A percentile compares a stretch with the other conserved stretches of the same genome.
Conservation (phyloP, 2,888 invertebrate species). For the Ypsolopha scabrella region DNA sequence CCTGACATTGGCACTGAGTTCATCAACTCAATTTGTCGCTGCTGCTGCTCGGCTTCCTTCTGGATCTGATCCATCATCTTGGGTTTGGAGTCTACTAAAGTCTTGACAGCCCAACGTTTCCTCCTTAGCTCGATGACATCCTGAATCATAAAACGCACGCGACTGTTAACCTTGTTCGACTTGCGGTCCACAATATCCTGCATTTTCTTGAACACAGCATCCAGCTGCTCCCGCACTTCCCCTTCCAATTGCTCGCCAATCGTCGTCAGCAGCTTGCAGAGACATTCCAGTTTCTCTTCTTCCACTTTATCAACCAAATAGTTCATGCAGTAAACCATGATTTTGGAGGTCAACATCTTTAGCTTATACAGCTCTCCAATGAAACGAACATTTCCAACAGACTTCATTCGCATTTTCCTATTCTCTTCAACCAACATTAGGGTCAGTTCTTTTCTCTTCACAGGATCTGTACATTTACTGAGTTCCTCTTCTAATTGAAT, state of each 20-base stretch:
- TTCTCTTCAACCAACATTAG: too few relatives aligned
- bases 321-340: conserved; percentile 88
- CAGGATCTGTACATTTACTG: conserved; percentile 56
- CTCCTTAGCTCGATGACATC: conserved; percentile 91
- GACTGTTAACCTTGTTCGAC: conserved; percentile 73
- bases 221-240: conserved; percentile 52
- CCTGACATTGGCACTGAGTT: conserved; percentile 45
- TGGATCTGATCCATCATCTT: conserved; percentile 96
- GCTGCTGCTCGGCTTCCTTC: conserved; percentile 87
- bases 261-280: conserved; percentile 92
- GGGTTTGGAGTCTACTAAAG: conserved; percentile 85
- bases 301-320: conserved; percentile 83
- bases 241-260: conserved; percentile 85
- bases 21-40: conserved; percentile 75
- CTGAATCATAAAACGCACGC: conserved; percentile 82
- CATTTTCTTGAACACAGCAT: conserved; percentile 75
- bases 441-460: too few relatives aligned
- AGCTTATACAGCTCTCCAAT: conserved; percentile 90
- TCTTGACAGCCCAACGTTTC: conserved; percentile 87
- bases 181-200: conserved; percentile 76
- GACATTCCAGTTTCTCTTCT: conserved; percentile 93
- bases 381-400: too few relatives aligned
- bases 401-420: too few relatives aligned
- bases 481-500: conserved; percentile 56
- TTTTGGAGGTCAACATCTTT: conserved; percentile 87